These are phyloP conservation scores for Acanthosepion lycidas DNA, from an alignment of 2,888 invertebrate genomes.

Conservation along the genomic window DNA sequence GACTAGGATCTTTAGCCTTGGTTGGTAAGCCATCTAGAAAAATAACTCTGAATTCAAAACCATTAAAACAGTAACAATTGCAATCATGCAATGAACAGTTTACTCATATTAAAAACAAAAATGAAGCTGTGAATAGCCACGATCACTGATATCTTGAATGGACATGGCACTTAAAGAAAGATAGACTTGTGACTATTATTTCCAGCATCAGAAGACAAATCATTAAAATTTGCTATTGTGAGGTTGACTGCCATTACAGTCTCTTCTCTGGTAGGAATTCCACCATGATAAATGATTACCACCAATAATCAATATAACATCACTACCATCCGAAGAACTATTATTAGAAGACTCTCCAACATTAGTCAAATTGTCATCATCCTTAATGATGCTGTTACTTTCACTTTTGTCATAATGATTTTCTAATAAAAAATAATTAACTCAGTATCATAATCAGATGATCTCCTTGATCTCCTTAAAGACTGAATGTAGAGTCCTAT, in stretches of 20 bases:
- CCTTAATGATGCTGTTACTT: not conserved
- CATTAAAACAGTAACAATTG: no score
- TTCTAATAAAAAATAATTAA: not conserved
- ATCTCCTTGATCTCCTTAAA: not conserved
- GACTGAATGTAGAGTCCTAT: not conserved
- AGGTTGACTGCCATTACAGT: not conserved
- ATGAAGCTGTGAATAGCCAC: no score
- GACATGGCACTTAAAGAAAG: no score
- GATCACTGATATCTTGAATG: no score
- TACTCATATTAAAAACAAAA: no score
- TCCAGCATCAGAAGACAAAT: not conserved
- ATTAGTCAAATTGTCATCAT: not conserved
- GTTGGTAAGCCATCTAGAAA: no score
- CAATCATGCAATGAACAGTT: no score
- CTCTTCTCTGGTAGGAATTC: not conserved
- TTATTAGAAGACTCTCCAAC: not conserved
- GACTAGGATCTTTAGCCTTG: no score
- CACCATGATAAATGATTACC: not conserved
- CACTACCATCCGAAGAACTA: not conserved
- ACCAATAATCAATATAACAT: not conserved
- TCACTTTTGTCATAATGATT: not conserved
- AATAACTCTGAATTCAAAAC: no score
- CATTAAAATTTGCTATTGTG: not conserved
- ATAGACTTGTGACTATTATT: not conserved
- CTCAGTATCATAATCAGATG: not conserved